Evolutionary conservation across 2,113 vertebrate genomes (phyloP).

Genomic region (Zingel zingel): DNA sequence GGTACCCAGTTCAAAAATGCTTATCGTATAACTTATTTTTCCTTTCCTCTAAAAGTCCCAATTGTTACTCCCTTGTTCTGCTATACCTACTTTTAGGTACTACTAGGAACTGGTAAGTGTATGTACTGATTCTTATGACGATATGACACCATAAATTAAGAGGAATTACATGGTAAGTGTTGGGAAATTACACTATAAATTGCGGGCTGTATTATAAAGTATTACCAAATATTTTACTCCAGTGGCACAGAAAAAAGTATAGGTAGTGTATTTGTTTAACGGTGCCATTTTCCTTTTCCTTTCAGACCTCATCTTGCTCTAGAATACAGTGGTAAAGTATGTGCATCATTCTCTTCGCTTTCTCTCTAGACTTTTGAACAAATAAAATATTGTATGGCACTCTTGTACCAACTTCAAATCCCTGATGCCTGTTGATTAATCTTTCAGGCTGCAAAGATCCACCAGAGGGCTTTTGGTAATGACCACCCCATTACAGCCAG

Average conservation of each 20-base stretch:
- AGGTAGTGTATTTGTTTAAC: slow-evolving; percentile 2
- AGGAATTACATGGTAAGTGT: too few species aligned
- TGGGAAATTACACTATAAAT: too few species aligned
- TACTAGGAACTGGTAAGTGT: too few species aligned
- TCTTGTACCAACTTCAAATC: not conserved
- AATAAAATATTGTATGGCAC: not conserved
- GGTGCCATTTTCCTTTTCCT: slow-evolving; percentile 20
- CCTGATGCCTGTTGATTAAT: slow-evolving; percentile 1
- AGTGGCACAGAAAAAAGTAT: not conserved
- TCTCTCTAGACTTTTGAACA: not conserved
- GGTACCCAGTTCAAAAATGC: too few species aligned
- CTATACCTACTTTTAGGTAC: too few species aligned
- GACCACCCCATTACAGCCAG: slow-evolving; percentile 83
- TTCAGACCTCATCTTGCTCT: slow-evolving; percentile 86
- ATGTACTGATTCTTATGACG: too few species aligned
- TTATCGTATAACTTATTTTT: too few species aligned
- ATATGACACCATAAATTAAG: too few species aligned
- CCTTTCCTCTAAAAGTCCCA: not conserved
- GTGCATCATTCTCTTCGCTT: slow-evolving; percentile 30
- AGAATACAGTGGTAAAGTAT: slow-evolving; percentile 85
- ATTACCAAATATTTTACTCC: not conserved
- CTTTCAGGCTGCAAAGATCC: slow-evolving; percentile 86
- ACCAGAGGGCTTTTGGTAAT: slow-evolving; percentile 84
- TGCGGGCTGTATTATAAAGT: too few species aligned
- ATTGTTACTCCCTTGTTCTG: too few species aligned